Evolutionary conservation across 2,797 vertebrate species (phyloP).

Genomic region (Myotis myotis): DNA sequence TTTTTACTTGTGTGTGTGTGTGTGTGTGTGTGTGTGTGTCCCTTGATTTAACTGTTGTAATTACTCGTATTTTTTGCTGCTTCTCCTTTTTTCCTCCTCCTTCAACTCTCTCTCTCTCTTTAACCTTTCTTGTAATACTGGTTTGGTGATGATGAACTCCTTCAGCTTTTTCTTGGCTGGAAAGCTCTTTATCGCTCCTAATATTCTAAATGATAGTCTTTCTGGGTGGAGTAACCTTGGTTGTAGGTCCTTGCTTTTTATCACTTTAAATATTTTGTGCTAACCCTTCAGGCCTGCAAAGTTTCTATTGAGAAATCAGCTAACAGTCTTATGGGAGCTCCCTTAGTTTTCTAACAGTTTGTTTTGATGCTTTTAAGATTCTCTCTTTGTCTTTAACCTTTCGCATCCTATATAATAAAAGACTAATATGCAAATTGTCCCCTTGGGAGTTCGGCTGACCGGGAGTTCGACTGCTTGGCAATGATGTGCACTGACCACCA

Average conservation of each 20-base stretch:
- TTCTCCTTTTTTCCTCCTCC: background rate
- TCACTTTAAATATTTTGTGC: background rate
- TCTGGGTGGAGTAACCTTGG: background rate
- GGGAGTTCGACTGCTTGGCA: no score
- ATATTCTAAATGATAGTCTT: background rate
- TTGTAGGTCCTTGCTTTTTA: background rate
- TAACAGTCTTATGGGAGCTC: background rate
- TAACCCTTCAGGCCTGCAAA: background rate
- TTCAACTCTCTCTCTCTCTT: background rate
- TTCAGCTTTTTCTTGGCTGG: background rate
- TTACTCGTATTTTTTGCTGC: background rate
- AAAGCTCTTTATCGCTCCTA: background rate
- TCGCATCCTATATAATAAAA: background rate
- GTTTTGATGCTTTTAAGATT: background rate
- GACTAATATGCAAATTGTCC: no score
- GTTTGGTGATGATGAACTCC: background rate
- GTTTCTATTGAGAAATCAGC: background rate
- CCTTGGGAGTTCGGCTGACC: no score
- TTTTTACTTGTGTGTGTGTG: background rate
- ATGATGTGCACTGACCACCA: no score
- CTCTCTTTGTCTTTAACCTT: background rate
- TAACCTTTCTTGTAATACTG: background rate
- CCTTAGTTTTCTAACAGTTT: background rate
- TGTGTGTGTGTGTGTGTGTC: background rate
- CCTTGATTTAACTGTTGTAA: background rate